These are phyloP conservation scores for Candidula unifasciata DNA, from an alignment of 2,888 invertebrate species.

Conservation along the genomic window DNA sequence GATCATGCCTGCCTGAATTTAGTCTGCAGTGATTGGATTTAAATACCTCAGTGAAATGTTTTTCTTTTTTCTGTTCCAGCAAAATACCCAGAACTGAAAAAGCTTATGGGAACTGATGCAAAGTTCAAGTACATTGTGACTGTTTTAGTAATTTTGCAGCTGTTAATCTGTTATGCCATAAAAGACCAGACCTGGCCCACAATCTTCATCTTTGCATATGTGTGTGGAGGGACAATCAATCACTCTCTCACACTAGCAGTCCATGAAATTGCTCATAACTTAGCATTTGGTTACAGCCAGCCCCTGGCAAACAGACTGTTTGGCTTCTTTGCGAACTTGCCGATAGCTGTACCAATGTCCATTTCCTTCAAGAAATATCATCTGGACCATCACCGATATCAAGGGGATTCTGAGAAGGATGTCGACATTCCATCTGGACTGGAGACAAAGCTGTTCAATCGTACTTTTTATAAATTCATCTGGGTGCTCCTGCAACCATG, in stretches of 20 bases:
- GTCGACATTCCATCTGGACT: slow-evolving; percentile 95
- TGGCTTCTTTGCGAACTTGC: slow-evolving; percentile 96
- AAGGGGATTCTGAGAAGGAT: slow-evolving; percentile 95
- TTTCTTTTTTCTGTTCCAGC: slow-evolving; percentile 81
- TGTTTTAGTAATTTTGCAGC: slow-evolving; percentile 90
- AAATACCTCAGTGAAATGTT: not conserved
- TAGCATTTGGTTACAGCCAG: slow-evolving; percentile 95
- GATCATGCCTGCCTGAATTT: too few relatives aligned
- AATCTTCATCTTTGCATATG: slow-evolving; percentile 89
- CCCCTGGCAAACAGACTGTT: slow-evolving; percentile 92
- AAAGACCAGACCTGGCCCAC: slow-evolving; percentile 88
- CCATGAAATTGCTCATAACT: slow-evolving; percentile 97
- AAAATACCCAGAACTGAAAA: slow-evolving; percentile 97
- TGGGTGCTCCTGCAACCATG: slow-evolving; percentile 96
- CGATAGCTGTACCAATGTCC: slow-evolving; percentile 95
- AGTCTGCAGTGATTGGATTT: too few relatives aligned
- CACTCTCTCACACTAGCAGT: slow-evolving; percentile 94
- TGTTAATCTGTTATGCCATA: slow-evolving; percentile 87
- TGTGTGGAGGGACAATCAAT: slow-evolving; percentile 96
- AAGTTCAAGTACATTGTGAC: slow-evolving; percentile 94
- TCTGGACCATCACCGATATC: slow-evolving; percentile 95
- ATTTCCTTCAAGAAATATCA: slow-evolving; percentile 98
- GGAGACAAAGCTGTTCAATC: slow-evolving; percentile 94
- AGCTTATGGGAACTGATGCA: slow-evolving; percentile 90
- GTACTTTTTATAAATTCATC: slow-evolving; percentile 91